Evolutionary conservation across 2,888 invertebrate species (phyloP).

Genomic region (Cremastinae sp.): DNA sequence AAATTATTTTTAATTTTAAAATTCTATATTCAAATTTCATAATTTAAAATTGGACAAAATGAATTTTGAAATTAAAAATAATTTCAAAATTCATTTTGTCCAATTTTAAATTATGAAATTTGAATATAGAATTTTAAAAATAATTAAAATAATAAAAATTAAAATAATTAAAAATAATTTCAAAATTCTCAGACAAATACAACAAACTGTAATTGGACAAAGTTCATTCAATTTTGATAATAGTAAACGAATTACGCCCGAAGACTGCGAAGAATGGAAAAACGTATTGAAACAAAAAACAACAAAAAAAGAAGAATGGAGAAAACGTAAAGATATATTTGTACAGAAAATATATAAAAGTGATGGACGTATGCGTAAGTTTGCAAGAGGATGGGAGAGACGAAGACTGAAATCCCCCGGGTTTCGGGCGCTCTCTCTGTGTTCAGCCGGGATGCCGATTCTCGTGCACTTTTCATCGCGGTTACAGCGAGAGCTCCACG

Average conservation of each 20-base stretch:
- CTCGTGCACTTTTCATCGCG: constrained; percentile 27
- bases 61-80: too few species aligned
- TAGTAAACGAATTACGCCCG: constrained; percentile 24
- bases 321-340: constrained; percentile 23
- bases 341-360: constrained; percentile 20
- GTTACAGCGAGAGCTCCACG: constrained; percentile 42
- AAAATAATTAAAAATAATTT: too few species aligned
- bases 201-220: too few species aligned
- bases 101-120: too few species aligned
- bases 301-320: constrained; percentile 39
- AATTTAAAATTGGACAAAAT: too few species aligned
- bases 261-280: constrained; percentile 35
- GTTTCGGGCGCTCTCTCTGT: constrained; percentile 56
- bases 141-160: too few species aligned
- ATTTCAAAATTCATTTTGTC: too few species aligned
- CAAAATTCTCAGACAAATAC: too few species aligned
- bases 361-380: constrained; percentile 11
- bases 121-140: too few species aligned
- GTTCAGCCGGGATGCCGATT: constrained; percentile 43
- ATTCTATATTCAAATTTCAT: too few species aligned
- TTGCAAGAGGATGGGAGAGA: constrained; percentile 27
- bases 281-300: constrained; percentile 16
- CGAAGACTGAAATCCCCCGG: constrained; percentile 58
- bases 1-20: too few species aligned
- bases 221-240: constrained; percentile 1